Evolutionary conservation across 2,888 invertebrate genomes (phyloP).

Genomic region (Scaptodrosophila latifasciaeformis): DNA sequence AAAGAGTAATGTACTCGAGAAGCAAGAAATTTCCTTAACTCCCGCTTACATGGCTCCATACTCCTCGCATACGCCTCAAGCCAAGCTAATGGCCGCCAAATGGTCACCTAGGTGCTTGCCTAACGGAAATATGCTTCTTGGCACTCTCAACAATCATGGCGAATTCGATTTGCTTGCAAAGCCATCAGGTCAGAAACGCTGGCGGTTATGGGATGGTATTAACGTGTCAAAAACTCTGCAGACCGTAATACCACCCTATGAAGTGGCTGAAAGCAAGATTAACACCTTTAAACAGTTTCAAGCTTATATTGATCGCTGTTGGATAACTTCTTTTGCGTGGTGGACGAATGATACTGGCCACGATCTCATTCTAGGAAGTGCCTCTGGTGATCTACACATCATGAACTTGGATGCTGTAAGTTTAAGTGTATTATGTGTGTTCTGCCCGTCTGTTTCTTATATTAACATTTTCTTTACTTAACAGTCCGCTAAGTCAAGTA

Average conservation of each 20-base stretch:
- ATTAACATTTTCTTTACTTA: no score
- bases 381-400: constrained; percentile 60
- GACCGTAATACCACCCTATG: constrained; percentile 21
- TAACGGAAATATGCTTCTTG: constrained; percentile 40
- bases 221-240: constrained; percentile 32
- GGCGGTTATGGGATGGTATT: constrained; percentile 33
- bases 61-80: constrained; percentile 40
- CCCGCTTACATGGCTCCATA: constrained; percentile 56
- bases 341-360: background rate
- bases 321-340: constrained; percentile 67
- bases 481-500: no score
- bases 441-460: constrained; percentile 23
- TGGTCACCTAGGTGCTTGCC: constrained; percentile 35
- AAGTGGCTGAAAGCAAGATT: constrained; percentile 19
- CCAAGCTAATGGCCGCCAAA: constrained; percentile 31
- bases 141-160: constrained; percentile 58
- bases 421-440: no score
- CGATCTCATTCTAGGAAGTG: constrained; percentile 53
- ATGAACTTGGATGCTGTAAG: constrained; percentile 28
- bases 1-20: constrained; percentile 42
- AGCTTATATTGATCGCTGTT: constrained; percentile 48
- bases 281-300: constrained; percentile 41
- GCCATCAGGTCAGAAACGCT: constrained; percentile 29
- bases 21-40: constrained; percentile 64
- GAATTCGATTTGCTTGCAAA: constrained; percentile 51